phyloP scores from a whole-genome alignment of 1,140 invertebrate genomes.

The Lepidurus arcticus region DNA sequence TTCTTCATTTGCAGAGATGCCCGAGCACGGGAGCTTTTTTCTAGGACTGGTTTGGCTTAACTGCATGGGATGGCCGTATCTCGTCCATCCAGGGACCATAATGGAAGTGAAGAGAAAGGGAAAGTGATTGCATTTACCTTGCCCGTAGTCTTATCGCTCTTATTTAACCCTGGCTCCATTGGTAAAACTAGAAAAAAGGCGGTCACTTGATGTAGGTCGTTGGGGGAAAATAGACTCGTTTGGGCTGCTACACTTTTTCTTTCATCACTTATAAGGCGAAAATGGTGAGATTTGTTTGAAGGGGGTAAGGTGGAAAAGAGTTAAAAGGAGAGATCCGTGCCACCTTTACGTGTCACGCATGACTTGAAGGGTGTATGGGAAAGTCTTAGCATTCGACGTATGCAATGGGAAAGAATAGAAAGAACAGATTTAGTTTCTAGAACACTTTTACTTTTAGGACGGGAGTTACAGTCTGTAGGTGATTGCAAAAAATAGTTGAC shows the following conservation, averaged over 20 bases:
- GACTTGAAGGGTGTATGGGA: conserved; percentile 18
- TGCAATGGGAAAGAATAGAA: neutral
- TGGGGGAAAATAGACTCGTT: neutral
- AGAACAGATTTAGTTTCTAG: neutral
- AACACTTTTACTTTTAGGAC: conserved; percentile 15
- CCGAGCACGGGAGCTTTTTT: too few species aligned
- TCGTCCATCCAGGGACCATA: neutral
- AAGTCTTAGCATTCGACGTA: conserved; percentile 1
- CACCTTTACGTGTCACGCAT: conserved; percentile 14
- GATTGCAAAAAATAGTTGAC: conserved; percentile 19
- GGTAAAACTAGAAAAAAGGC: neutral
- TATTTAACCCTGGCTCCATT: neutral
- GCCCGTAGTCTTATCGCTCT: neutral
- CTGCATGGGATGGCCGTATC: too few species aligned
- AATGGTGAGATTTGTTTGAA: neutral
- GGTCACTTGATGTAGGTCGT: conserved; percentile 9
- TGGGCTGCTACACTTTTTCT: neutral
- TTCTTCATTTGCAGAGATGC: neutral
- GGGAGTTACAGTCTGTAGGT: neutral
- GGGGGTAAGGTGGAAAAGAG: conserved; percentile 3
- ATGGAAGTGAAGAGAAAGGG: conserved; percentile 8
- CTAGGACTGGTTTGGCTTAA: too few species aligned
- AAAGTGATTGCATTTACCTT: conserved; percentile 10
- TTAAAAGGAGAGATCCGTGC: neutral
- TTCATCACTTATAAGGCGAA: neutral